phyloP scores from a whole-genome alignment of 2,113 vertebrate genomes.

The Pachyramphus minor region DNA sequence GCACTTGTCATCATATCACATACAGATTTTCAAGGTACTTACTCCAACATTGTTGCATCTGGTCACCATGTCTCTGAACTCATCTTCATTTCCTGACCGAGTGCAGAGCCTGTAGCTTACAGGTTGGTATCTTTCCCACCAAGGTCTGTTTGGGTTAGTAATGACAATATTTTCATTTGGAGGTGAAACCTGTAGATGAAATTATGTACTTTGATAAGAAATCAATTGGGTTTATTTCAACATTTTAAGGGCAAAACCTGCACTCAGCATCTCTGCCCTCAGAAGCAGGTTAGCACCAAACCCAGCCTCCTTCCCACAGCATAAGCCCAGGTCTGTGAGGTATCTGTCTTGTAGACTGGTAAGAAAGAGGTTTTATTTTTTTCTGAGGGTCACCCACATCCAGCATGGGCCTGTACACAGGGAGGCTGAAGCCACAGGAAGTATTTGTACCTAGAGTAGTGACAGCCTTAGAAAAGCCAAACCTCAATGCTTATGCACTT shows the following conservation, averaged over 20 bases:
- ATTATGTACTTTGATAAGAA: not conserved
- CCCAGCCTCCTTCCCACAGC: not conserved
- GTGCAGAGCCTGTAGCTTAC: constrained; percentile 88
- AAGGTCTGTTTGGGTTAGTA: constrained; percentile 81
- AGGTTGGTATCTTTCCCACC: constrained; percentile 96
- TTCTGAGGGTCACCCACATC: not conserved
- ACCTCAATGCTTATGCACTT: not conserved
- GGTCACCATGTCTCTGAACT: constrained; percentile 90
- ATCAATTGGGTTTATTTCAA: not conserved
- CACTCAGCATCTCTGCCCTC: not conserved
- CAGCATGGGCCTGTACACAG: not conserved
- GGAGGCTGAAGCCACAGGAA: not conserved
- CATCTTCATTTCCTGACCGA: constrained; percentile 85
- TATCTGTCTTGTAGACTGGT: too few species aligned
- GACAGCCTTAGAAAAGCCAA: not conserved
- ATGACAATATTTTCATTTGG: constrained; percentile 85
- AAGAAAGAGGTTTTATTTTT: not conserved
- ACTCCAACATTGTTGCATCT: constrained; percentile 93
- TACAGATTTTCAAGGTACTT: constrained; percentile 51
- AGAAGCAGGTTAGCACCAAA: not conserved
- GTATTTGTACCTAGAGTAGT: not conserved
- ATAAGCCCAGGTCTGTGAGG: not conserved
- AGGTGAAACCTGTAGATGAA: constrained; percentile 83
- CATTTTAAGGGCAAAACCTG: not conserved
- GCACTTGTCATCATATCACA: not conserved